Conservation (phyloP, 2,797 vertebrate genomes). For the Varecia variegata region DNA sequence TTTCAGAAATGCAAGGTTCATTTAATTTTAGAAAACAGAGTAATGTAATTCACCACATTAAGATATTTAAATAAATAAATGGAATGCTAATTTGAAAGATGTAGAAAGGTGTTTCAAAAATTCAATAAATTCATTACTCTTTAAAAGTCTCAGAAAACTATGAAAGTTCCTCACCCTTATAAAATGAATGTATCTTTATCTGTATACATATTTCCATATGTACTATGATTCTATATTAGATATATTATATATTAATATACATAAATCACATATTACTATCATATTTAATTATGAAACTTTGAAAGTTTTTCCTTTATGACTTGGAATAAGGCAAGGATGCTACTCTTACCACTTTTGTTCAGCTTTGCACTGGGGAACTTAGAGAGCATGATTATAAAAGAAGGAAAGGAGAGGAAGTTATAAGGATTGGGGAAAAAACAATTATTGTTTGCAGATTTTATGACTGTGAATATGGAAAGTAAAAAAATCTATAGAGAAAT, state of each 20-base stretch:
- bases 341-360: neutral
- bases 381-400: neutral
- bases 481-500: neutral
- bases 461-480: neutral
- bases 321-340: neutral
- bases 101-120: constrained; percentile 53
- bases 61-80: constrained; percentile 53
- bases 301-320: neutral
- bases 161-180: neutral
- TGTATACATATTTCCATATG: neutral
- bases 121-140: constrained; percentile 40
- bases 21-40: constrained; percentile 55
- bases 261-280: neutral
- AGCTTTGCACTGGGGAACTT: neutral
- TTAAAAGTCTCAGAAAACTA: constrained; percentile 18
- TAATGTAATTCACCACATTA: constrained; percentile 47
- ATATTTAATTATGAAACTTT: neutral
- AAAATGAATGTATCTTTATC: neutral
- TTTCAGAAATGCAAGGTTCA: constrained; percentile 35
- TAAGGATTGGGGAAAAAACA: neutral
- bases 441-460: neutral
- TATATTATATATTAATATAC: neutral
- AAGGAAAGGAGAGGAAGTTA: neutral
- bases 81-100: constrained; percentile 52
- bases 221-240: neutral